These are phyloP conservation scores for Rhagoletis pomonella DNA, from an alignment of 1,140 invertebrate species.

Conservation along the genomic window DNA sequence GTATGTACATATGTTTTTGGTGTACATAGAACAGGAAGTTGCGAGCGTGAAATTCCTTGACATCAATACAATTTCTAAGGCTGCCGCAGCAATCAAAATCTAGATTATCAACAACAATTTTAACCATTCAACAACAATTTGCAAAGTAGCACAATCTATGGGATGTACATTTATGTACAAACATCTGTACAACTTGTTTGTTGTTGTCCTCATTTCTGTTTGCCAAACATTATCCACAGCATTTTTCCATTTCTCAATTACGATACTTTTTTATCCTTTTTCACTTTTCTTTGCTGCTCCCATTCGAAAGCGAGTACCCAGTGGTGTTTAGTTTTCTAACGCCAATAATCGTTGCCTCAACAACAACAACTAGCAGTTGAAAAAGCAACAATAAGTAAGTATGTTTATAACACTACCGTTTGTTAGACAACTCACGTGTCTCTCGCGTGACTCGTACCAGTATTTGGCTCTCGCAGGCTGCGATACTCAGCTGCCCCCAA, in stretches of 20 bases:
- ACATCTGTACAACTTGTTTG: background rate
- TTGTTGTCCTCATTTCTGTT: background rate
- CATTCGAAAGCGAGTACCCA: background rate
- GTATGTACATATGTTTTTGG: background rate
- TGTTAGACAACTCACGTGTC: background rate
- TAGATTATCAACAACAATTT: constrained; percentile 9
- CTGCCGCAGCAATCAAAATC: background rate
- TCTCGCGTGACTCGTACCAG: background rate
- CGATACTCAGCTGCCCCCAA: background rate
- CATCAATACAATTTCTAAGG: constrained; percentile 1
- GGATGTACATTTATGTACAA: background rate
- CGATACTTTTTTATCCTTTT: background rate
- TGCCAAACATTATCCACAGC: background rate
- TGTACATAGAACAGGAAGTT: constrained; percentile 19
- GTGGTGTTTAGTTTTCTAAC: background rate
- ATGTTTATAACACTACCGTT: background rate
- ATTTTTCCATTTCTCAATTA: background rate
- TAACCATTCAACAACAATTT: background rate
- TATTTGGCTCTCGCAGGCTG: background rate
- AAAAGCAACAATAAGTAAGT: background rate
- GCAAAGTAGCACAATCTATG: background rate
- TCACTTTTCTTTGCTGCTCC: background rate
- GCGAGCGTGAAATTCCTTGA: constrained; percentile 25
- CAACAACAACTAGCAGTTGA: background rate
- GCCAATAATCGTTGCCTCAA: background rate